Conservation (phyloP, 2,888 invertebrate genomes). For the Conomelus anceps region DNA sequence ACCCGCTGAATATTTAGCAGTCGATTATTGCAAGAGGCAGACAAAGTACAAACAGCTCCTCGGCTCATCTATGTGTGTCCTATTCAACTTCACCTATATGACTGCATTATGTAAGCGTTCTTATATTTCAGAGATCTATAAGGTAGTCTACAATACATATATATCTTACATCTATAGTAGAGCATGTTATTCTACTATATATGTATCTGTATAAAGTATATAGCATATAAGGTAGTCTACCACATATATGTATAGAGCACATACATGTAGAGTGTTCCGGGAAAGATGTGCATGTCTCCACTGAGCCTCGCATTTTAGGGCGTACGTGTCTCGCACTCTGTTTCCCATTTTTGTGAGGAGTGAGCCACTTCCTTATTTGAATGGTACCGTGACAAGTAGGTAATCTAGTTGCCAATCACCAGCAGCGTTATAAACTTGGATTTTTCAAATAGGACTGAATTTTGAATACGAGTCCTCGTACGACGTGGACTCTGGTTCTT, state of each 20-base stretch:
- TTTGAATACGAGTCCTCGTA: no score
- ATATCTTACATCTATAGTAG: no score
- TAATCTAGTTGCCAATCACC: neutral
- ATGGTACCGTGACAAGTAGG: neutral
- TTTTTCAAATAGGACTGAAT: no score
- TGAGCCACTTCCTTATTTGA: neutral
- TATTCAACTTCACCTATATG: neutral
- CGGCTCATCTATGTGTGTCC: neutral
- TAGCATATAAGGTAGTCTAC: no score
- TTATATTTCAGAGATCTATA: neutral
- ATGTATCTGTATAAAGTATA: no score
- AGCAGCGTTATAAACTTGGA: no score
- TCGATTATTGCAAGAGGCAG: neutral
- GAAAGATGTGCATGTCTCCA: neutral
- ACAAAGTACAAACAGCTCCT: neutral
- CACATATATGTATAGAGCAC: neutral
- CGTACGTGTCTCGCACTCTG: neutral
- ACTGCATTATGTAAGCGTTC: neutral
- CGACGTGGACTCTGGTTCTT: no score
- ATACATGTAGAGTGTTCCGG: neutral
- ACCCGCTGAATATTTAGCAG: neutral
- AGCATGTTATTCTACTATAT: no score
- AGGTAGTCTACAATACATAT: no score
- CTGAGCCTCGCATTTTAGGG: neutral
- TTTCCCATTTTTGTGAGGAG: neutral